Conservation (phyloP, 2,797 vertebrate genomes). For the Enteromius afrohamiltoni region DNA sequence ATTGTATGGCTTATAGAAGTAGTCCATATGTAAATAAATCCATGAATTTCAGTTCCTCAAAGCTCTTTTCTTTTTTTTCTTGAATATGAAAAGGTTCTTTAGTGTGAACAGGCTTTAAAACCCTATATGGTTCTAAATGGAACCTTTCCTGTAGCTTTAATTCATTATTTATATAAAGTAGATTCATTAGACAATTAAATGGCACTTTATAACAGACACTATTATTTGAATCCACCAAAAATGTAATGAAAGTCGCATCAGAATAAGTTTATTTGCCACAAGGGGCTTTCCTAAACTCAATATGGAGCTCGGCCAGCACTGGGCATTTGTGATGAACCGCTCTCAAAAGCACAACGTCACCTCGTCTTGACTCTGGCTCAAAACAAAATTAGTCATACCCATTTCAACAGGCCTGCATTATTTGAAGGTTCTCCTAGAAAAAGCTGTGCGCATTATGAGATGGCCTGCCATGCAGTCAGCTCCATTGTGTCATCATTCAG, state of each 20-base stretch:
- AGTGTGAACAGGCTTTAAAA: neutral
- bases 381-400: conserved; percentile 35
- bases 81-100: neutral
- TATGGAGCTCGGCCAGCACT: neutral
- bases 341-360: conserved; percentile 30
- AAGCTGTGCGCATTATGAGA: conserved; percentile 34
- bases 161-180: neutral
- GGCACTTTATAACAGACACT: neutral
- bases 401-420: conserved; percentile 24
- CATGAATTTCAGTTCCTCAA: neutral
- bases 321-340: conserved; percentile 20
- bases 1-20: neutral
- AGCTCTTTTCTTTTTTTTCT: neutral
- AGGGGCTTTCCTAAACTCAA: conserved; percentile 4
- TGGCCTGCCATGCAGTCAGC: neutral
- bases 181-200: neutral
- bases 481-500: conserved; percentile 52
- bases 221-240: neutral
- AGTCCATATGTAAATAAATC: neutral
- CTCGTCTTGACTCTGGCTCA: conserved; percentile 21
- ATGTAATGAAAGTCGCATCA: conserved; percentile 16
- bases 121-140: neutral
- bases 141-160: neutral
- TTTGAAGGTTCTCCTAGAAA: conserved; percentile 28
- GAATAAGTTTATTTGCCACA: conserved; percentile 5